Conservation (phyloP, 2,113 vertebrate genomes). For the Pyrgilauda ruficollis region DNA sequence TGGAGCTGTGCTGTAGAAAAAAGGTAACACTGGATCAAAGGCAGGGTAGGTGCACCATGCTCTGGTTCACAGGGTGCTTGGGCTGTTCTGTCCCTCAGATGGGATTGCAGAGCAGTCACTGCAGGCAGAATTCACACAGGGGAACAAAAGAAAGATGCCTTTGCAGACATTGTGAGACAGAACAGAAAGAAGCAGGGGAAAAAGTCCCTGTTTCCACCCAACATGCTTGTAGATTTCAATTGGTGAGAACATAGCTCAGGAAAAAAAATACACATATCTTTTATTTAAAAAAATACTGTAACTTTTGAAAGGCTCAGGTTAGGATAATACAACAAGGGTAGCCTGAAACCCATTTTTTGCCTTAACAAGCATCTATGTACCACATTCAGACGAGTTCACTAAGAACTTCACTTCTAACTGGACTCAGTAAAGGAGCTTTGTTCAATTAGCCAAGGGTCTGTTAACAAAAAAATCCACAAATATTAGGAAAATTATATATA, state of each 20-base stretch:
- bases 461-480: background rate
- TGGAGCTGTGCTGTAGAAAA: background rate
- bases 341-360: background rate
- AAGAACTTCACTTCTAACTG: background rate
- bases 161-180: background rate
- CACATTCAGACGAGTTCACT: background rate
- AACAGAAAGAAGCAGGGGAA: background rate
- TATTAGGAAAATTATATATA: background rate
- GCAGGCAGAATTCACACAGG: background rate
- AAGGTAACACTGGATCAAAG: background rate
- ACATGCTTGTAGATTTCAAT: background rate
- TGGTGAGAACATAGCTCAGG: background rate
- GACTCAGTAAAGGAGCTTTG: background rate
- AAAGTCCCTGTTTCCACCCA: background rate
- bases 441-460: background rate
- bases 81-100: background rate
- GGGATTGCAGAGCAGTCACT: background rate
- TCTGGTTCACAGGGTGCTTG: background rate
- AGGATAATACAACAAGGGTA: background rate
- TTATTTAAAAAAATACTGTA: background rate
- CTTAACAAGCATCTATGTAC: background rate
- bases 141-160: background rate
- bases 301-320: background rate
- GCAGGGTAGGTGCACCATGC: accelerated
- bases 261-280: background rate